These are phyloP conservation scores for Brenthis hecate DNA, from an alignment of 2,888 invertebrate genomes.

Conservation along the genomic window DNA sequence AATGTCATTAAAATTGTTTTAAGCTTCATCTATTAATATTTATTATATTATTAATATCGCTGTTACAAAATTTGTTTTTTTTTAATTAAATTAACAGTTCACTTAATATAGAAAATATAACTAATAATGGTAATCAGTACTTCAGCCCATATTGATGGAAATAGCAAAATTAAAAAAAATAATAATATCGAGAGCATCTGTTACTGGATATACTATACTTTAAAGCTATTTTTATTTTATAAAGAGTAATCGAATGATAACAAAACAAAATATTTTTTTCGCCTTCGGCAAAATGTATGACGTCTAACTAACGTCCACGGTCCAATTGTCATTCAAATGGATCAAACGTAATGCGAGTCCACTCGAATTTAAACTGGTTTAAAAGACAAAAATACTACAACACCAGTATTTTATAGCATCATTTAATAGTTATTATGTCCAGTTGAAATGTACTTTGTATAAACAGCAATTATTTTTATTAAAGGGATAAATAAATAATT, in stretches of 20 bases:
- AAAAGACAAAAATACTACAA: conserved; percentile 11
- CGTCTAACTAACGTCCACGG: background rate
- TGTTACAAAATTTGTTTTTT: too few relatives aligned
- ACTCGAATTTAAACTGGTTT: conserved; percentile 20
- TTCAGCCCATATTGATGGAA: too few relatives aligned
- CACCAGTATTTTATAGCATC: background rate
- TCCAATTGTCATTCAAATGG: conserved; percentile 10
- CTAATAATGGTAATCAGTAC: too few relatives aligned
- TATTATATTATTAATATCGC: too few relatives aligned
- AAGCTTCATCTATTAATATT: too few relatives aligned
- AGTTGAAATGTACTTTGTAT: background rate
- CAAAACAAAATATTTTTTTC: conserved; percentile 9
- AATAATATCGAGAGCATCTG: too few relatives aligned
- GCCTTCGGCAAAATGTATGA: conserved; percentile 13
- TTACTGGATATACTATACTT: background rate
- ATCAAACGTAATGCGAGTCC: conserved; percentile 14
- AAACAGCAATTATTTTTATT: background rate
- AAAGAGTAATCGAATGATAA: conserved; percentile 3
- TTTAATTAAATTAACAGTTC: too few relatives aligned
- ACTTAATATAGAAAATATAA: too few relatives aligned
- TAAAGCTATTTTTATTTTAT: conserved; percentile 12
- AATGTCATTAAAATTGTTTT: conserved; percentile 8
- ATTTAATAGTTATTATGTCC: background rate
- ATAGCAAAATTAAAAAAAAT: too few relatives aligned
- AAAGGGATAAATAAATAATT: conserved; percentile 4